phyloP scores from a whole-genome alignment of 2,113 vertebrate genomes.

The Beaufortia kweichowensis region DNA sequence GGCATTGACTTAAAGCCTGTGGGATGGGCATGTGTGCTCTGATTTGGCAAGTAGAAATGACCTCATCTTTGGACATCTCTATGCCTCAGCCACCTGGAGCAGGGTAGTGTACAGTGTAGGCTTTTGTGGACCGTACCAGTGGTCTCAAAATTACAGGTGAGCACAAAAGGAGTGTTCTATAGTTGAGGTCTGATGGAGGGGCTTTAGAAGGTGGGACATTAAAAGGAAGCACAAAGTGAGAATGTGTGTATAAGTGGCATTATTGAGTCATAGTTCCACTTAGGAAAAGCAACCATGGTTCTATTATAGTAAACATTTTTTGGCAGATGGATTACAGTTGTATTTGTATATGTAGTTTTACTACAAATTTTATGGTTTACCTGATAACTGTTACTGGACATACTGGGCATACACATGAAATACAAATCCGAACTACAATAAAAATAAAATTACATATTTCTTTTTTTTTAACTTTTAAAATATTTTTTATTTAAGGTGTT shows the following conservation, averaged over 20 bases:
- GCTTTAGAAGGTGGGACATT: not conserved
- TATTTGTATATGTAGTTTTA: too few species aligned
- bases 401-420: too few species aligned
- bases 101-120: slow-evolving; percentile 1
- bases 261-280: too few species aligned
- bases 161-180: not conserved
- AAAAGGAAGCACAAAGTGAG: slow-evolving; percentile 24
- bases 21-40: not conserved
- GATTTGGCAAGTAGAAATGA: not conserved
- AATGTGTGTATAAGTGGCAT: not conserved
- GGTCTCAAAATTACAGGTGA: not conserved
- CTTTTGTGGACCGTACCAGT: not conserved
- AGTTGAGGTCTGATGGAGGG: not conserved
- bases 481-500: too few species aligned
- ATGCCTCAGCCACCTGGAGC: not conserved
- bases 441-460: too few species aligned
- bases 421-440: too few species aligned
- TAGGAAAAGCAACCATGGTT: too few species aligned
- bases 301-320: too few species aligned
- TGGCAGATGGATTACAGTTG: too few species aligned
- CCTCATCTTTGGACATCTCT: not conserved
- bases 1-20: not conserved
- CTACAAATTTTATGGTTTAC: too few species aligned
- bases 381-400: too few species aligned
- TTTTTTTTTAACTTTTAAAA: too few species aligned